Percentiles rank a stretch among this genome's conserved stretches.
Evolutionary conservation across 2,113 vertebrate species (phyloP).

Genomic region (Vireo altiloquus): DNA sequence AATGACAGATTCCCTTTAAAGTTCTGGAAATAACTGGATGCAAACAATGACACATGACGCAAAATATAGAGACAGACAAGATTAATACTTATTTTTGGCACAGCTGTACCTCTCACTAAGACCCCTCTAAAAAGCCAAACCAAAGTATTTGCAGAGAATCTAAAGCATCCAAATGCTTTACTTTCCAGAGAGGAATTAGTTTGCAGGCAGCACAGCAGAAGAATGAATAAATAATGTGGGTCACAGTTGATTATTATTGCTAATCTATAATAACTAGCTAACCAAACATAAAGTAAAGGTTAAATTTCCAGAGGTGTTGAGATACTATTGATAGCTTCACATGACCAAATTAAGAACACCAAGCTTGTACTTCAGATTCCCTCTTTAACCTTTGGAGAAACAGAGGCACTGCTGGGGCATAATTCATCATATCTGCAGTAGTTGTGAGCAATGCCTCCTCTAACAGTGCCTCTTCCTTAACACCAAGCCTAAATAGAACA

Average conservation of each 20-base stretch:
- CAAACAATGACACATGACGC: not conserved
- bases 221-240: slow-evolving; percentile 37
- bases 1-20: slow-evolving; percentile 33
- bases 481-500: not conserved
- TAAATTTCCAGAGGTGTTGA: slow-evolving; percentile 11
- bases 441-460: not conserved
- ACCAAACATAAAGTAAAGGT: slow-evolving; percentile 34
- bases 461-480: not conserved
- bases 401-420: not conserved
- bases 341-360: not conserved
- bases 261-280: slow-evolving; percentile 43
- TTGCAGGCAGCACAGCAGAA: not conserved
- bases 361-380: not conserved
- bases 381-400: not conserved
- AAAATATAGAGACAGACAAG: not conserved
- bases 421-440: not conserved
- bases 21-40: not conserved
- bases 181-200: not conserved
- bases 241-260: not conserved
- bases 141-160: not conserved
- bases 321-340: not conserved
- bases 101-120: not conserved
- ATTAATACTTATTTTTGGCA: not conserved
- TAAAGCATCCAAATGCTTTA: not conserved
- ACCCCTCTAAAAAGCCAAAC: not conserved